These are phyloP conservation scores for Drosophila peninsularis DNA, from an alignment of 2,888 invertebrate species.

Conservation along the genomic window DNA sequence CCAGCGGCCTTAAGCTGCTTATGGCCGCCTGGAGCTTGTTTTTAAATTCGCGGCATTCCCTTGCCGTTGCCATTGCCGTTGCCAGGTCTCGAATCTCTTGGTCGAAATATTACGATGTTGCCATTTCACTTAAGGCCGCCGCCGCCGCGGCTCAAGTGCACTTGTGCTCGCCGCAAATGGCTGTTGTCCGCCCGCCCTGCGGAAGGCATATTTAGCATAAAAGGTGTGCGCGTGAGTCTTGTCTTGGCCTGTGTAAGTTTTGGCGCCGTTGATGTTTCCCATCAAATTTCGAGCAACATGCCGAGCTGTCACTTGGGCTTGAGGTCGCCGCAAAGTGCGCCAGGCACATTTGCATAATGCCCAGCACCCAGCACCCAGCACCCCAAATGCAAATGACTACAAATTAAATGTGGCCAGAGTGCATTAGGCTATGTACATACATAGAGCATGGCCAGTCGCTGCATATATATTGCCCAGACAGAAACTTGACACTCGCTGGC, in stretches of 20 bases:
- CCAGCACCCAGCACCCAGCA: constrained; percentile 7
- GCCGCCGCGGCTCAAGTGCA: constrained; percentile 81
- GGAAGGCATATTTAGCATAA: constrained; percentile 70
- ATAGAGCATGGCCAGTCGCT: not conserved
- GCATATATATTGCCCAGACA: not conserved
- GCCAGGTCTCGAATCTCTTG: constrained; percentile 35
- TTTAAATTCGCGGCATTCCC: constrained; percentile 55
- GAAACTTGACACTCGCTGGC: too few species aligned
- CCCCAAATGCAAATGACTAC: constrained; percentile 77
- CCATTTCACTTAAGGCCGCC: constrained; percentile 72
- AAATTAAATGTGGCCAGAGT: constrained; percentile 74
- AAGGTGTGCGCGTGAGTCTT: constrained; percentile 68
- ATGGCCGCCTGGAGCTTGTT: constrained; percentile 54
- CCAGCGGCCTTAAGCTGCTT: constrained; percentile 68
- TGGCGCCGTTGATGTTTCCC: constrained; percentile 67
- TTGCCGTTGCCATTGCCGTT: constrained; percentile 29
- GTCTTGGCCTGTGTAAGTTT: constrained; percentile 36
- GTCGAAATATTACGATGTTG: constrained; percentile 65
- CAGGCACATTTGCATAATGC: constrained; percentile 79
- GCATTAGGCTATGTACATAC: constrained; percentile 39
- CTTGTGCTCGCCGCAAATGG: constrained; percentile 78
- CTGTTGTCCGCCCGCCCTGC: constrained; percentile 29
- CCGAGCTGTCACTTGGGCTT: constrained; percentile 54
- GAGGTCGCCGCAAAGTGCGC: constrained; percentile 77
- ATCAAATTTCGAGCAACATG: constrained; percentile 63